Conservation (phyloP, 2,888 invertebrate species). For the Eumerus sabulonum region DNA sequence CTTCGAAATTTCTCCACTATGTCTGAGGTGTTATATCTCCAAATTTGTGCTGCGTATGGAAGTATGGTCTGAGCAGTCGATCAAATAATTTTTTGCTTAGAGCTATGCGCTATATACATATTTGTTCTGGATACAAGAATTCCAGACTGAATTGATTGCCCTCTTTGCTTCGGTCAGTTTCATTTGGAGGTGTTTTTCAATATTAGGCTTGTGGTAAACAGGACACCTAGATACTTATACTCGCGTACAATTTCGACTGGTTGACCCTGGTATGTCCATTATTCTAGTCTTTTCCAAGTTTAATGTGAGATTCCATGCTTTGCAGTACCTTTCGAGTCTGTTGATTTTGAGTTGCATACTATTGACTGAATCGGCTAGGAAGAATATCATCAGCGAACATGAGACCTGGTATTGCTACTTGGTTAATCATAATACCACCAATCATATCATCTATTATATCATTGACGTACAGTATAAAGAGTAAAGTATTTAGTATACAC, state of each 20-base stretch:
- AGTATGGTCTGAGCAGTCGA: not conserved
- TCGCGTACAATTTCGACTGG: not conserved
- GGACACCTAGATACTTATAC: conserved; percentile 3
- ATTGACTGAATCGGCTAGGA: not conserved
- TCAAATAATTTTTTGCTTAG: conserved; percentile 4
- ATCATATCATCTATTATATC: not conserved
- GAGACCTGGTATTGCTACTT: conserved; percentile 6
- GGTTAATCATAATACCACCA: not conserved
- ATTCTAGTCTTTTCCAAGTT: conserved; percentile 13
- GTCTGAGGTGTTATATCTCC: not conserved
- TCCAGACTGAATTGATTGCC: not conserved
- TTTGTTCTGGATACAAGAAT: not conserved
- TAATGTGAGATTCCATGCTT: conserved; percentile 9
- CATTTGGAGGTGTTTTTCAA: conserved; percentile 4
- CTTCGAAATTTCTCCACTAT: conserved; percentile 1
- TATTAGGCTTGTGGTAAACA: conserved; percentile 1
- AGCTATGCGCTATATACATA: conserved; percentile 1
- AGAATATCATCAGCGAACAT: conserved; percentile 11
- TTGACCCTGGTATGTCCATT: conserved; percentile 2
- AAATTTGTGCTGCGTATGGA: not conserved
- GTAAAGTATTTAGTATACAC: not conserved
- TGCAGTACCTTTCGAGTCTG: conserved; percentile 6
- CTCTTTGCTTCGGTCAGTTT: conserved; percentile 9
- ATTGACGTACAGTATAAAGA: conserved; percentile 7
- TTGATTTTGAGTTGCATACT: conserved; percentile 11